Conservation (phyloP, 2,888 invertebrate species). For the Gortyna flavago region DNA sequence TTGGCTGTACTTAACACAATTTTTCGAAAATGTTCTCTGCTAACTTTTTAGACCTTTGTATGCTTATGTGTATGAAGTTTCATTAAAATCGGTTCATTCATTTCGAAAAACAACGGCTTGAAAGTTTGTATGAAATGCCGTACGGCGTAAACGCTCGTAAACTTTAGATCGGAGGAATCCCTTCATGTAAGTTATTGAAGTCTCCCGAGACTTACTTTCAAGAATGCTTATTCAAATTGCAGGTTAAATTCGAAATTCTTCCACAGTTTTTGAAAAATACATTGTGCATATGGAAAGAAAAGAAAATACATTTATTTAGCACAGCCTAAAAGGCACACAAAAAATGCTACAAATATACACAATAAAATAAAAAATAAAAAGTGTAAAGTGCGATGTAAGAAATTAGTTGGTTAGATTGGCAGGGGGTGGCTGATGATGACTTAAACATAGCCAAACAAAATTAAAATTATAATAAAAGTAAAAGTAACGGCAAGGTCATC, state of each 20-base stretch:
- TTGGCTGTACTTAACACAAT: too few relatives aligned
- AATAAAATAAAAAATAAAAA: not conserved
- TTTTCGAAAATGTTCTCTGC: too few relatives aligned
- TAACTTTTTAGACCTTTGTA: too few relatives aligned
- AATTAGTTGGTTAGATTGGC: not conserved
- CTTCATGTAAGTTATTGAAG: not conserved
- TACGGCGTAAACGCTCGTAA: too few relatives aligned
- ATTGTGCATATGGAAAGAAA: not conserved
- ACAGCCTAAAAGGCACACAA: not conserved
- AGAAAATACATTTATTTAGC: not conserved
- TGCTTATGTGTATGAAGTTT: too few relatives aligned
- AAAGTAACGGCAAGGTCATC: not conserved
- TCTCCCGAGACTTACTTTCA: not conserved
- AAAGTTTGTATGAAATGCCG: too few relatives aligned
- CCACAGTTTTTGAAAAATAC: not conserved
- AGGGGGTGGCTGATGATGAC: not conserved
- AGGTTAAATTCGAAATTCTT: not conserved
- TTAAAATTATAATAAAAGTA: not conserved
- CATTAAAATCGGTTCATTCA: too few relatives aligned
- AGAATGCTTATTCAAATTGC: slow-evolving; percentile 2
- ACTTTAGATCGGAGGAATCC: slow-evolving; percentile 6
- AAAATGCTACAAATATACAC: not conserved
- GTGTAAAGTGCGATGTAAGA: not conserved
- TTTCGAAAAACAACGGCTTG: too few relatives aligned
- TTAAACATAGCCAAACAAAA: not conserved